Base-by-base conservation (phyloP, 2,113 vertebrate genomes). In the Thalassoma bifasciatum region DNA sequence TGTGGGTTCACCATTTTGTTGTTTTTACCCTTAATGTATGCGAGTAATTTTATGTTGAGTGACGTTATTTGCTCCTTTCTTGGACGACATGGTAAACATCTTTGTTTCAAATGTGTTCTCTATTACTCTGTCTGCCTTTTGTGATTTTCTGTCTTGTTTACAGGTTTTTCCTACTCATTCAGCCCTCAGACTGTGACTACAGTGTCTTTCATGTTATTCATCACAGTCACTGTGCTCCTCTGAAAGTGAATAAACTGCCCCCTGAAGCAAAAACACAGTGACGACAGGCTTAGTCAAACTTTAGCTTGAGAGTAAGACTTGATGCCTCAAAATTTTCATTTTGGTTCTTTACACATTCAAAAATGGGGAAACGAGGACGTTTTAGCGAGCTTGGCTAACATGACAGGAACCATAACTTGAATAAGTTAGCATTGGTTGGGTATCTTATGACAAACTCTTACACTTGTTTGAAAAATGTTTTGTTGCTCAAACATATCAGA, bases 31-130 rank as follows among this genome's bases (percentile, higher is more conserved):
- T 22, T 66, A 73, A 72, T 40, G 10, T 69, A 62, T 3, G 26
- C 38, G 61, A 63, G 23, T 50, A 2, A 52, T 73, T 52, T 63
- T 12, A 69, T 52, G 67, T 78, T 59, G 40, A 47, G 22, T 56
- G 17, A 69, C 21, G 71, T 83, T 64, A 81, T 72, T 62, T 62
- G 44, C 17, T 34, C 8, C 13, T n/a, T 52, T 72, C 17, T 19
- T 17, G 17, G 14, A 46, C 14, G 44, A 46, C 44, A n/a, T 13
- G 6, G 16, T 57, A 67, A 78, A 71, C 38, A 50, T 53, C 17
- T 65, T 47, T 74, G 26, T 12, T 40, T 58, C 52, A 67, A 67
- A 73, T 72, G 61, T 78, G 77, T 80, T 86, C 82, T 69, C 14
- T 37, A 60, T 83, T 77, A 72, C 4, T 61, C 30, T 51, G 30